Percentiles rank a stretch among this genome's conserved stretches.
phyloP scores from a whole-genome alignment of 1,140 invertebrate genomes.

The Neodiprion pinetum region DNA sequence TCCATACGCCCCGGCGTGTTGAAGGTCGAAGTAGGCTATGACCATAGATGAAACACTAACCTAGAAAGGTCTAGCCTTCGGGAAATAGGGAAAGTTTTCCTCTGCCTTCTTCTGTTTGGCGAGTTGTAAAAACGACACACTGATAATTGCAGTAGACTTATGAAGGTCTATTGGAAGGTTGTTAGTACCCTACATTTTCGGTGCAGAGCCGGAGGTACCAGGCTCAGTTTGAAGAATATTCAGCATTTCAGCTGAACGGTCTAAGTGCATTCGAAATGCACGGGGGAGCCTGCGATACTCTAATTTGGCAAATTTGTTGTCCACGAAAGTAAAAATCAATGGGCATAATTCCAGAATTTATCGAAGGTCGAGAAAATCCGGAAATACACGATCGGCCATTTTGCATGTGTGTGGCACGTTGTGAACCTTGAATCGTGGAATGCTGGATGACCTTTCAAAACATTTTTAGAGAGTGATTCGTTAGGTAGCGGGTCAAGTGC shows the following conservation, averaged over 20 bases:
- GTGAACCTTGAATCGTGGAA: no score
- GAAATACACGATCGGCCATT: no score
- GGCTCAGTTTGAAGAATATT: no score
- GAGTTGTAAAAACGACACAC: neutral
- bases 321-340: no score
- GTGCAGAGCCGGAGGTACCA: neutral
- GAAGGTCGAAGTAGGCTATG: neutral
- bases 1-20: neutral
- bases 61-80: neutral
- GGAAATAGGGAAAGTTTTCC: constrained; percentile 8
- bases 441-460: neutral
- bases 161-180: neutral
- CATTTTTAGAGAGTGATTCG: neutral
- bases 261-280: no score
- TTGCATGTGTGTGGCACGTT: no score
- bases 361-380: no score
- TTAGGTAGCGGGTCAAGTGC: neutral
- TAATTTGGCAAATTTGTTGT: no score
- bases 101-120: constrained; percentile 1
- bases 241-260: no score
- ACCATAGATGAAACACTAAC: neutral
- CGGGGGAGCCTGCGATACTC: no score
- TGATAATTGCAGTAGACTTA: constrained; percentile 2
- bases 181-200: neutral
- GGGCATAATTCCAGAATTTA: no score